Evolutionary conservation across 1,140 invertebrate genomes (phyloP), one percentile per base, ranked within the genome.

Genomic region (Eubasilissa regina): DNA sequence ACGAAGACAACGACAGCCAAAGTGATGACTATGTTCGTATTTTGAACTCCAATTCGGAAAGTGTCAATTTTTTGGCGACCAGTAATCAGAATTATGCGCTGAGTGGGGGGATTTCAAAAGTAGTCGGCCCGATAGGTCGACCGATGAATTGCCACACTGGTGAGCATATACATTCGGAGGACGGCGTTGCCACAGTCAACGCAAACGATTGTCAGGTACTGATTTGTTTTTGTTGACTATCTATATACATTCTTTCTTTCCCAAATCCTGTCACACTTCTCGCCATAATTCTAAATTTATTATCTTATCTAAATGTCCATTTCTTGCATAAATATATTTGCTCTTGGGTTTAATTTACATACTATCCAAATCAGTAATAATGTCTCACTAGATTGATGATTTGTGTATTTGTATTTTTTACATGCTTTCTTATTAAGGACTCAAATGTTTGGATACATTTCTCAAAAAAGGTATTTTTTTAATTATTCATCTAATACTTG

Each of bases 181-280:
- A 56, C 19, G 56, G 55, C 35, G 62, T 56, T 13, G 77, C 47
- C 58, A 68, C 25, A 21, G 55, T 78, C 11, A 47, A 75, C 44
- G 43, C 53, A 53, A 47, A 75, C 48, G 43, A 56, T 55, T 82
- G 81, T 19, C 78, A 78, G 75, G 81, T 82, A 47, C 53, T 51
- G 58, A 25, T 17, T 55, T 25, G 6, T 35, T 35, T 35, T 35
- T 6, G 1, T 3, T 35, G 25, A 35, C 25, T n/a, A n/a, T 15
- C 12, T 12, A 68, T 7, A 21, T 13, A 1, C 15, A 44, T 47
- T 68, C 45, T 68, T 11, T 17, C 45, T 68, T 11, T 17, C 12
- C 0, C 15, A 70, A 47, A 51, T 48, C 25, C 25, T 3, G 1
- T 35, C 25, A 35, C 25, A 35, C 25, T 6, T 35, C 25, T 35